Evolutionary conservation across 2,888 invertebrate genomes (phyloP).

Genomic region (Melangyna quadrimaculata): DNA sequence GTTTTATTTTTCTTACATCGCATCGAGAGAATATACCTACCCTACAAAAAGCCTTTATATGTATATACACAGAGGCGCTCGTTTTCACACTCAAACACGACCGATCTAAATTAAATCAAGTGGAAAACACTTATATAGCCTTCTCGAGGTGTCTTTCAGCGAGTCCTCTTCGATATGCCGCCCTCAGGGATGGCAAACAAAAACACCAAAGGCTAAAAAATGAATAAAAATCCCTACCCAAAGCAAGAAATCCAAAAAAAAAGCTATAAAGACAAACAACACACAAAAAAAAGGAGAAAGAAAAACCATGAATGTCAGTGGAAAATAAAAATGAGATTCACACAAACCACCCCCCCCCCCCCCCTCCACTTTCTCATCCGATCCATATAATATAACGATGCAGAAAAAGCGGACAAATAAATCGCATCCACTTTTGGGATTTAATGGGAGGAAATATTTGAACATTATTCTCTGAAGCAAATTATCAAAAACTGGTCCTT

Average conservation of each 20-base stretch:
- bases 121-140: conserved; percentile 63
- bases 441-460: conserved; percentile 66
- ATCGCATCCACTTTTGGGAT: conserved; percentile 64
- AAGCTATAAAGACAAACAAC: neutral
- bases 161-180: conserved; percentile 27
- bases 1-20: neutral
- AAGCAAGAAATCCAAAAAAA: neutral
- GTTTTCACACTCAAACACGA: conserved; percentile 17
- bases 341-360: conserved; percentile 4
- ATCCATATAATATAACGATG: neutral
- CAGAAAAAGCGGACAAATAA: conserved; percentile 44
- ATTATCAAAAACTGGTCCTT: conserved; percentile 57
- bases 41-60: neutral
- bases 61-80: neutral
- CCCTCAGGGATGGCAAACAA: neutral
- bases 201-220: conserved; percentile 15
- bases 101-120: conserved; percentile 59
- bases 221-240: conserved; percentile 23
- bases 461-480: conserved; percentile 63
- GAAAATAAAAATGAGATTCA: conserved; percentile 4
- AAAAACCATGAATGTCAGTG: conserved; percentile 11
- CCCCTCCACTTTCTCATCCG: too few species aligned
- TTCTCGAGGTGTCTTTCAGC: conserved; percentile 46
- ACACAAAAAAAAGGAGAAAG: neutral
- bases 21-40: too few species aligned